Percentiles rank a stretch among this genome's conserved stretches.
Conservation (phyloP, 2,888 invertebrate species). For the Scrobipalpa costella region DNA sequence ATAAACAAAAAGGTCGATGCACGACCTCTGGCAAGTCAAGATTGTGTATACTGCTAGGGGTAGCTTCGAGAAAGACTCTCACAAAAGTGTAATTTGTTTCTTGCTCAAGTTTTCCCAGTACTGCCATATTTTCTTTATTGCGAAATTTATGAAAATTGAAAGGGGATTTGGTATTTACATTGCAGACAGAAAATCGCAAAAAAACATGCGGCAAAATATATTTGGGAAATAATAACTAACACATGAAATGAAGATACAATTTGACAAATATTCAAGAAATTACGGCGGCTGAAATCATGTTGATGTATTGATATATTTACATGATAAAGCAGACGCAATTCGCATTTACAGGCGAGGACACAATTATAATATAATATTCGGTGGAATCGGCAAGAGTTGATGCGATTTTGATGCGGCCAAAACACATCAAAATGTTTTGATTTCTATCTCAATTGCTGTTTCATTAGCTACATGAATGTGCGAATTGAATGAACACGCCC, state of each 20-base stretch:
- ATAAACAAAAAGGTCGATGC: slow-evolving; percentile 46
- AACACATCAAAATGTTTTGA: slow-evolving; percentile 25
- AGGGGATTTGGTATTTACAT: not conserved
- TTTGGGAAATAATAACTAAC: not conserved
- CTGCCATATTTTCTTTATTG: not conserved
- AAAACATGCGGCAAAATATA: not conserved
- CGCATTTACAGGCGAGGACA: not conserved
- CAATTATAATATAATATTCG: slow-evolving; percentile 1
- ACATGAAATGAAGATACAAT: slow-evolving; percentile 2
- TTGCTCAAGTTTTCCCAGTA: not conserved
- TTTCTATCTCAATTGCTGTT: slow-evolving; percentile 22
- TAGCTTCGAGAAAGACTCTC: not conserved
- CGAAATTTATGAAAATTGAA: not conserved
- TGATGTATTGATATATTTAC: slow-evolving; percentile 8
- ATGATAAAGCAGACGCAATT: not conserved
- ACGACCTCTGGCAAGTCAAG: slow-evolving; percentile 28
- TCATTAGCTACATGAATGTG: slow-evolving; percentile 32
- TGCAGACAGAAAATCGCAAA: not conserved
- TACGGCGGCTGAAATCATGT: not conserved
- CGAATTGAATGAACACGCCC: slow-evolving; percentile 42
- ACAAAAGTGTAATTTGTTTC: not conserved
- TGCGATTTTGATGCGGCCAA: slow-evolving; percentile 29
- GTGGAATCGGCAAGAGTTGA: slow-evolving; percentile 9
- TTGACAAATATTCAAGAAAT: not conserved
- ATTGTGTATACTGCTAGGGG: slow-evolving; percentile 2